phyloP scores from a whole-genome alignment of 1,140 invertebrate genomes.

The Radopholus similis region DNA sequence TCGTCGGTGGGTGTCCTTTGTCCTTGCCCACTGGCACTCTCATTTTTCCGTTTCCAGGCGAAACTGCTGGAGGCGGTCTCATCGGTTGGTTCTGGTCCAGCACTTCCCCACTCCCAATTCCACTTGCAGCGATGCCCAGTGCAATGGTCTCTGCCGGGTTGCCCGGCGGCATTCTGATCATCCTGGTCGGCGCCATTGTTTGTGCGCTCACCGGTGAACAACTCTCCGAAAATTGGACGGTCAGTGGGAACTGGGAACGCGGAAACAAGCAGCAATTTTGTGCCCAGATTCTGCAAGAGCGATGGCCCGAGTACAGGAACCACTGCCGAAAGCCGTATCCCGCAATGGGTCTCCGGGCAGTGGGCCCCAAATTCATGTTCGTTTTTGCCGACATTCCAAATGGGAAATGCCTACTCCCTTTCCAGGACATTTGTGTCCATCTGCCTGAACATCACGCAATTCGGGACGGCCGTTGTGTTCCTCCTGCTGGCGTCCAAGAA shows the following conservation, averaged over 20 bases:
- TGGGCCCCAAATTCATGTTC: conserved; percentile 68
- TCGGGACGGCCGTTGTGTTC: conserved; percentile 58
- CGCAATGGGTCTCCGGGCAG: conserved; percentile 68
- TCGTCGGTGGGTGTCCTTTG: conserved; percentile 24
- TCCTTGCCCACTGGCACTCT: background rate
- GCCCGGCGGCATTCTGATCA: conserved; percentile 43
- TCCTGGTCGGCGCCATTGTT: conserved; percentile 48
- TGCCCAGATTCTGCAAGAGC: conserved; percentile 67
- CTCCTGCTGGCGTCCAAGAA: conserved; percentile 70
- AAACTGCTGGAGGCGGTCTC: conserved; percentile 56
- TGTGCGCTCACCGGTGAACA: conserved; percentile 57
- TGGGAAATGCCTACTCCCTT: background rate
- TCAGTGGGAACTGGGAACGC: background rate
- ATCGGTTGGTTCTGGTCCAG: conserved; percentile 20
- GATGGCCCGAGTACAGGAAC: conserved; percentile 67
- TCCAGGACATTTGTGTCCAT: conserved; percentile 51
- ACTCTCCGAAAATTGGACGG: conserved; percentile 70
- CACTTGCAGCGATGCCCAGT: conserved; percentile 42
- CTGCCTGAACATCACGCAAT: conserved; percentile 51
- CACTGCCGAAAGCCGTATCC: conserved; percentile 70
- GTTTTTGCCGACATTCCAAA: background rate
- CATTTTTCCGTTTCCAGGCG: conserved; percentile 27
- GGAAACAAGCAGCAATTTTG: background rate
- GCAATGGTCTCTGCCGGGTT: conserved; percentile 46
- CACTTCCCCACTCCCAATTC: background rate